A percentile compares a stretch with the other conserved stretches of the same genome.
Conservation (phyloP, 2,797 vertebrate genomes). For the Lutjanus campechanus region DNA sequence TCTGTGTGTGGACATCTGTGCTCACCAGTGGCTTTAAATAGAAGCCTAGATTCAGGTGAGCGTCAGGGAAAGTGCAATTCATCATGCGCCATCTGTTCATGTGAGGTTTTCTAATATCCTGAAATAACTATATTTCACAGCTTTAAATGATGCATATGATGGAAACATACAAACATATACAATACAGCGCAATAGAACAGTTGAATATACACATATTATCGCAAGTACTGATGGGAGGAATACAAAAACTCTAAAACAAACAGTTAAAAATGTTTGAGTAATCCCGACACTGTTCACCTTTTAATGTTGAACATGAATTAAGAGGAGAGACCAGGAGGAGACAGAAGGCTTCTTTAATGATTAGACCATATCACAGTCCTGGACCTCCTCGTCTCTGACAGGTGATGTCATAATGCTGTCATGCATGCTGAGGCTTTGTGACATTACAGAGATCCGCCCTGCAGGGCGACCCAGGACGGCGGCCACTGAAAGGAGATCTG, state of each 20-base stretch:
- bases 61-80: slow-evolving; percentile 17
- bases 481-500: slow-evolving; percentile 10
- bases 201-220: neutral
- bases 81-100: slow-evolving; percentile 43
- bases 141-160: neutral
- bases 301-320: neutral
- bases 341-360: slow-evolving; percentile 1
- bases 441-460: slow-evolving; percentile 23
- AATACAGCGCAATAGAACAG: neutral
- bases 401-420: slow-evolving; percentile 37
- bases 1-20: slow-evolving; percentile 22
- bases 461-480: neutral
- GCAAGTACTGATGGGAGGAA: neutral
- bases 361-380: slow-evolving; percentile 11
- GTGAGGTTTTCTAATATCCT: slow-evolving; percentile 6
- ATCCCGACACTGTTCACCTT: neutral
- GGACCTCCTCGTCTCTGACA: slow-evolving; percentile 26
- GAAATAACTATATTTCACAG: slow-evolving; percentile 23
- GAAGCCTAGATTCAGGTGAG: slow-evolving; percentile 39
- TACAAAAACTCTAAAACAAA: neutral
- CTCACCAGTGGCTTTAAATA: slow-evolving; percentile 46
- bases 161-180: slow-evolving; percentile 14
- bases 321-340: neutral
- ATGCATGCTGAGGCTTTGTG: slow-evolving; percentile 25
- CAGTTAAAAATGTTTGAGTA: neutral